Percentiles rank a stretch among this genome's conserved stretches.
Conservation (phyloP, 30 jellyfish, hydroid and myxozoan species). For the Nemopilema nomurai region DNA sequence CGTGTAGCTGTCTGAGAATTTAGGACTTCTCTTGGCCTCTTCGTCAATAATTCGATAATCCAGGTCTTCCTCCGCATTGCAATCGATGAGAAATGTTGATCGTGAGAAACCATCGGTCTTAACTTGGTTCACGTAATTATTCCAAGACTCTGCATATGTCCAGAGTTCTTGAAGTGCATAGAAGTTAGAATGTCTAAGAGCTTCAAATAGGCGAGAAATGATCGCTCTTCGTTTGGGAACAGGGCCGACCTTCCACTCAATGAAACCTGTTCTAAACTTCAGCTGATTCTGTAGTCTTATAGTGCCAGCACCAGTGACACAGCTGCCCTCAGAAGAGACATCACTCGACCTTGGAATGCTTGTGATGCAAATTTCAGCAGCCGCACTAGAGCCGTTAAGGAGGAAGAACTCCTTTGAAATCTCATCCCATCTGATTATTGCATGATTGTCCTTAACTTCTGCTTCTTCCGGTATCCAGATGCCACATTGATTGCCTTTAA, state of each 20-base stretch:
- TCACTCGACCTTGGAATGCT: not conserved
- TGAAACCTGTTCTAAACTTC: conserved; percentile 65
- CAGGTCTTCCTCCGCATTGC: conserved; percentile 63
- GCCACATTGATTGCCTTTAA: conserved; percentile 67
- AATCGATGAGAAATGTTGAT: conserved; percentile 24
- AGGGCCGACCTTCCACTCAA: conserved; percentile 70
- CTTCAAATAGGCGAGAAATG: conserved; percentile 57
- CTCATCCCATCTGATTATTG: conserved; percentile 50
- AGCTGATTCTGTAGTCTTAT: conserved; percentile 24
- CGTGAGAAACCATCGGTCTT: conserved; percentile 1
- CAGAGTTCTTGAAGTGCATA: conserved; percentile 19
- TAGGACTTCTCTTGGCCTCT: conserved; percentile 35
- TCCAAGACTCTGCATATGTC: conserved; percentile 68
- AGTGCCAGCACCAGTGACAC: not conserved
- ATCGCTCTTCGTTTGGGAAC: conserved; percentile 59
- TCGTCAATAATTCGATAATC: conserved; percentile 56
- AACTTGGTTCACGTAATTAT: conserved; percentile 28
- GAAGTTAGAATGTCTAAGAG: conserved; percentile 45
- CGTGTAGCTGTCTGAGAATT: conserved; percentile 21
- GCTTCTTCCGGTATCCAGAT: conserved; percentile 73
- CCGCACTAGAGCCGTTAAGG: conserved; percentile 23
- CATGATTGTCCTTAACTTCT: conserved; percentile 60
- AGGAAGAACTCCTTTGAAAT: conserved; percentile 32
- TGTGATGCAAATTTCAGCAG: not conserved
- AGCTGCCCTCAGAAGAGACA: not conserved